Evolutionary conservation across 2,888 invertebrate genomes (phyloP).

Genomic region (Metopia argyrocephala): DNA sequence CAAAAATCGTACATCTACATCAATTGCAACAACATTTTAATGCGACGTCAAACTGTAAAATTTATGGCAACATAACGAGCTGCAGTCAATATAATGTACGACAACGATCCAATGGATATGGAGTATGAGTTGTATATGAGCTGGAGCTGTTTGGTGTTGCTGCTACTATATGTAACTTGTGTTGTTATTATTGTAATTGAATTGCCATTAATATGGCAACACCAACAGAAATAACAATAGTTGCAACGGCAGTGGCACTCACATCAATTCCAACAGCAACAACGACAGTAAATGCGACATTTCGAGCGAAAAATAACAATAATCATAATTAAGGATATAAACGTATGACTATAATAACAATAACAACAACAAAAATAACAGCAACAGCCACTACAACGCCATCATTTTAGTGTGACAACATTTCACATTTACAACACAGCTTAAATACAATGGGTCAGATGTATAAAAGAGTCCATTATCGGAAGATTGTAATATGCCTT

Average conservation of each 20-base stretch:
- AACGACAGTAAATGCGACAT: slow-evolving; percentile 73
- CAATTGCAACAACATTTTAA: slow-evolving; percentile 64
- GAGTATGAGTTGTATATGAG: not conserved
- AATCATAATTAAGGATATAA: slow-evolving; percentile 77
- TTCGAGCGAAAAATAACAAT: slow-evolving; percentile 75
- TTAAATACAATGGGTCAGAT: slow-evolving; percentile 8
- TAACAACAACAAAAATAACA: slow-evolving; percentile 34
- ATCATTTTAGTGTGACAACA: slow-evolving; percentile 50
- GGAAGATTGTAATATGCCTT: not conserved
- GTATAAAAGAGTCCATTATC: slow-evolving; percentile 14
- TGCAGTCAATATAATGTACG: slow-evolving; percentile 63
- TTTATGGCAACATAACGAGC: slow-evolving; percentile 67
- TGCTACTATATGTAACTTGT: not conserved
- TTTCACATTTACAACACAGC: slow-evolving; percentile 16
- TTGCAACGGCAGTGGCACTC: slow-evolving; percentile 39
- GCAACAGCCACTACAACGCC: slow-evolving; percentile 26
- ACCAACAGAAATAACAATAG: slow-evolving; percentile 22
- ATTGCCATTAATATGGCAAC: slow-evolving; percentile 34
- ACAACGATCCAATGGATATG: slow-evolving; percentile 38
- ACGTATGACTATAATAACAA: slow-evolving; percentile 51
- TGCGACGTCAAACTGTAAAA: slow-evolving; percentile 64
- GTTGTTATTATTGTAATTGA: slow-evolving; percentile 39
- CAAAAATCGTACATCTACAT: slow-evolving; percentile 36
- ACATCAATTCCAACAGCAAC: slow-evolving; percentile 40
- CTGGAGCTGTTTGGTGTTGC: not conserved